Evolutionary conservation across 2,113 vertebrate species (phyloP), one percentile per base, ranked within the genome.

Genomic region (Andinoacara biseriatus): DNA sequence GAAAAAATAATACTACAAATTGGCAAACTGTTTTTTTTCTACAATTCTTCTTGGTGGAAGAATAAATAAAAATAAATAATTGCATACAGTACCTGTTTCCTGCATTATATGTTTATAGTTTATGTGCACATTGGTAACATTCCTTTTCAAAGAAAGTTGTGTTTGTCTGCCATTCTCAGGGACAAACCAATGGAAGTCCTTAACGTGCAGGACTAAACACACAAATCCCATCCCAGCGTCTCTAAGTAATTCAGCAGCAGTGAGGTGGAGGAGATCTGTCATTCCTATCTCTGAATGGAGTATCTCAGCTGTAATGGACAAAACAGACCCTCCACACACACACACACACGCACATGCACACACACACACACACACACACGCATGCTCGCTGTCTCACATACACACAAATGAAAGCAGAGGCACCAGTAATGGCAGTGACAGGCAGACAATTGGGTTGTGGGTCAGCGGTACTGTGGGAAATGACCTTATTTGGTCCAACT

Each of bases 401-500:
- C 82, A 79, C 75, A 84, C 69, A 86, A 20, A 80, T 29, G 38
- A 86, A 24, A 83, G 76, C 22, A n/a, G 81, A 86, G 83, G 85
- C 78, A 84, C 80, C 63, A 78, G n/a, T 26, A 67, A 88, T 67
- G 88, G 75, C 78, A 75, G 62, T 91, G 90, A 90, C 87, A 86
- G 74, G 75, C 60, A 2, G 58, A 91, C 82, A 90, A 76, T 86
- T 14, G 62, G 22, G 58, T 57, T 76, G 62, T 31, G 54, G 69
- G 87, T 86, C 89, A 91, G 78, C 31, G n/a, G 60, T 54, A 90
- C 90, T 93, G 93, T 93, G 91, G 93, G 93, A 94, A 94, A 91
- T 87, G 85, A 91, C 87, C 91, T 91, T 87, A 65, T 93, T 87
- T 82, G 84, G 90, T 76, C 84, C 83, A 87, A 92, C 93, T 83